A percentile compares a stretch with the other conserved stretches of the same genome.
phyloP scores from a whole-genome alignment of 2,797 vertebrate genomes.

The Lophius americanus region DNA sequence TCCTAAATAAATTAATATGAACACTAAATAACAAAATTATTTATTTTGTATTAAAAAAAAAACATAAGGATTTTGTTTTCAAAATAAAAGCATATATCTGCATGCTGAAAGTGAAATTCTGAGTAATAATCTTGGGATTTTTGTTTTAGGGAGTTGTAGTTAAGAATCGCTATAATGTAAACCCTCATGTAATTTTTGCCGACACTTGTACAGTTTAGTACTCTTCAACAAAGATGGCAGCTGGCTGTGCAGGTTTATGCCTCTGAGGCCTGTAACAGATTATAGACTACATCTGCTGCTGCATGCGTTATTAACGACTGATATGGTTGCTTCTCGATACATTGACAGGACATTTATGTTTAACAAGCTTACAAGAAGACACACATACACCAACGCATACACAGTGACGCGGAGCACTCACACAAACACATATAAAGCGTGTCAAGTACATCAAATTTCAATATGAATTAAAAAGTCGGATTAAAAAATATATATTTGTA shows the following conservation, averaged over 20 bases:
- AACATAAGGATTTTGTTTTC: neutral
- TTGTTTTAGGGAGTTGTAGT: conserved; percentile 7
- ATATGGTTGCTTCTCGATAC: conserved; percentile 18
- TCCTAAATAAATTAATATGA: neutral
- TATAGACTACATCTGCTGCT: conserved; percentile 23
- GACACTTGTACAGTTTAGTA: conserved; percentile 21
- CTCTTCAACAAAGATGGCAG: conserved; percentile 31
- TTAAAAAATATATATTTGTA: conserved; percentile 22
- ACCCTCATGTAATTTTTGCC: conserved; percentile 7
- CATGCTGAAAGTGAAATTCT: conserved; percentile 26
- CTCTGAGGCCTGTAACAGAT: conserved; percentile 32
- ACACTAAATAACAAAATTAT: neutral
- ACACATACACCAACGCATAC: conserved; percentile 3
- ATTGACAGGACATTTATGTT: conserved; percentile 17
- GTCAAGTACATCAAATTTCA: conserved; percentile 42
- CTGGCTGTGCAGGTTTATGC: conserved; percentile 38
- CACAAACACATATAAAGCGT: conserved; percentile 22
- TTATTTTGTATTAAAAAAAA: neutral
- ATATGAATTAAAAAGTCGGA: conserved; percentile 47
- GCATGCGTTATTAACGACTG: conserved; percentile 30
- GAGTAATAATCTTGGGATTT: conserved; percentile 1
- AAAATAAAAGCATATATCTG: conserved; percentile 12
- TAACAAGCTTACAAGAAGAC: conserved; percentile 39
- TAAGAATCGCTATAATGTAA: neutral
- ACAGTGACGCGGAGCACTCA: too few species aligned